Evolutionary conservation across 2,888 invertebrate species (phyloP).

Genomic region (Phasia obesa): DNA sequence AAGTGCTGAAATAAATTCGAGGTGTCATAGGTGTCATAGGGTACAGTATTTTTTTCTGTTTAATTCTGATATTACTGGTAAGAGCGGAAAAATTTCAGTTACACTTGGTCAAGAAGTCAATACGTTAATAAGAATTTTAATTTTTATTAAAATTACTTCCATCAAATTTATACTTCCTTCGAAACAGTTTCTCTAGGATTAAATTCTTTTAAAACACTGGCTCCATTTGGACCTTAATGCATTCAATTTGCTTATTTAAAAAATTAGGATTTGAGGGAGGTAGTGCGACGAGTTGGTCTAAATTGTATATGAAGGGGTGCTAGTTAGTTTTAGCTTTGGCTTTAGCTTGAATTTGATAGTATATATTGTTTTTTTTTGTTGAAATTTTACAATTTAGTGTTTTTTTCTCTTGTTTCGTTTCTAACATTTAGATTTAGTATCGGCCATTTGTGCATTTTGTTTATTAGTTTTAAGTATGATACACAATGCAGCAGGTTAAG

Average conservation of each 20-base stretch:
- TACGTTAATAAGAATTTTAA: too few species aligned
- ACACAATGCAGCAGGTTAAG: slow-evolving; percentile 68
- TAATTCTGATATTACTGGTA: too few species aligned
- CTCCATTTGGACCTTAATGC: slow-evolving; percentile 2
- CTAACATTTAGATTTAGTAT: slow-evolving; percentile 64
- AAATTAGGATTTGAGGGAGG: not conserved
- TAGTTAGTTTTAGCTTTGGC: slow-evolving; percentile 28
- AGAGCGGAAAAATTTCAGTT: too few species aligned
- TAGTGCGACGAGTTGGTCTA: not conserved
- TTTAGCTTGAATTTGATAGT: slow-evolving; percentile 47
- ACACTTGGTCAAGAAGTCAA: too few species aligned
- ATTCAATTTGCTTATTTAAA: slow-evolving; percentile 31
- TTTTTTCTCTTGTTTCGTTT: slow-evolving; percentile 10
- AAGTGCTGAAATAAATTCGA: too few species aligned
- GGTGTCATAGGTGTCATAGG: too few species aligned
- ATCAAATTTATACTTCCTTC: not conserved
- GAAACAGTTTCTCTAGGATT: not conserved
- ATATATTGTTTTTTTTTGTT: slow-evolving; percentile 47
- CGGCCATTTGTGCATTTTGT: slow-evolving; percentile 70
- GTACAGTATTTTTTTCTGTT: too few species aligned
- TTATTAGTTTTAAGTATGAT: slow-evolving; percentile 69
- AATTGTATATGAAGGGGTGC: slow-evolving; percentile 43
- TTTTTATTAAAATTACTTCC: not conserved
- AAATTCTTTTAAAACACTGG: slow-evolving; percentile 8
- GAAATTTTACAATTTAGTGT: slow-evolving; percentile 49